Percentiles rank a stretch among this genome's conserved stretches.
phyloP scores from a whole-genome alignment of 2,888 invertebrate species.

The Automeris io region DNA sequence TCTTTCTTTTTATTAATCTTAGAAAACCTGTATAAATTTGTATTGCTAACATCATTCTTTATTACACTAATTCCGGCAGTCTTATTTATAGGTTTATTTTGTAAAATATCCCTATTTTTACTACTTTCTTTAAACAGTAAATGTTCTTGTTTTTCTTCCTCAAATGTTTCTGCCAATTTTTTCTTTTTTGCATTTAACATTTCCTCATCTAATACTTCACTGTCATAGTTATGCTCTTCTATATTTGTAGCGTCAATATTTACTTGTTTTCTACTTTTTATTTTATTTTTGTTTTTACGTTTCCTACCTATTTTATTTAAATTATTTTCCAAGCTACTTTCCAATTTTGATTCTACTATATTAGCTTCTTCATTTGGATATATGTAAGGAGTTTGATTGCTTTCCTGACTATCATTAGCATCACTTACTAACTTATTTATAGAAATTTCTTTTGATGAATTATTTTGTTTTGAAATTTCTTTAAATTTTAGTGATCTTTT shows the following conservation, averaged over 20 bases:
- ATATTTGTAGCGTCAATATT: slow-evolving; percentile 14
- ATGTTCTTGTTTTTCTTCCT: slow-evolving; percentile 37
- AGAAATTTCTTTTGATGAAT: neutral
- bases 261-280: slow-evolving; percentile 15
- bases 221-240: slow-evolving; percentile 26
- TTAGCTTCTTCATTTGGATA: neutral
- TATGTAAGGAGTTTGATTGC: slow-evolving; percentile 1
- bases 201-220: slow-evolving; percentile 41
- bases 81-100: too few relatives aligned
- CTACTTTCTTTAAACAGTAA: slow-evolving; percentile 25
- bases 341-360: neutral
- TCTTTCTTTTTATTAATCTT: slow-evolving; percentile 28
- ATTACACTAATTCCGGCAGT: too few relatives aligned
- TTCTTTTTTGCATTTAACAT: slow-evolving; percentile 45
- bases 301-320: neutral
- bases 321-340: neutral
- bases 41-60: slow-evolving; percentile 6
- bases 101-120: slow-evolving; percentile 9
- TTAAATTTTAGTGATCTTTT: neutral
- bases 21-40: neutral
- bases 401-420: neutral
- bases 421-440: neutral
- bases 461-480: neutral
- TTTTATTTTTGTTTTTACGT: slow-evolving; percentile 7
- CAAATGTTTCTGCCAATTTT: slow-evolving; percentile 37